Conservation (phyloP, 2,797 vertebrate genomes). For the Urocyon cinereoargenteus region DNA sequence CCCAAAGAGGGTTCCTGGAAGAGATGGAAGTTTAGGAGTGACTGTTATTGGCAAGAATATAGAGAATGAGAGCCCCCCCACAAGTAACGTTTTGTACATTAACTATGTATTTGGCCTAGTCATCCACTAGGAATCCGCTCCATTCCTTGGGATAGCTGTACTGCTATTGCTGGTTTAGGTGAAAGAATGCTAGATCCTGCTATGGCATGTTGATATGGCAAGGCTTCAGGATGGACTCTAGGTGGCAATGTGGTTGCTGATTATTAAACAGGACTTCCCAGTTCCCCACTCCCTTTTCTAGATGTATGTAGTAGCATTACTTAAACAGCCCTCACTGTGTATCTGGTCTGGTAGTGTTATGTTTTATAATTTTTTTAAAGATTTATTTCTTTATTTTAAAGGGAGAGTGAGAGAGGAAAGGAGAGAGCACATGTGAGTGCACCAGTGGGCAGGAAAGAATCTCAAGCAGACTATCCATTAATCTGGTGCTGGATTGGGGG, state of each 20-base stretch:
- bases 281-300: background rate
- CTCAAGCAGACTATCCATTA: background rate
- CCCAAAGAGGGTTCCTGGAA: background rate
- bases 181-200: background rate
- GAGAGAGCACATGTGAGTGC: background rate
- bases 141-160: background rate
- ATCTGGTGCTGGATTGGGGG: background rate
- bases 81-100: background rate
- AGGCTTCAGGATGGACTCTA: background rate
- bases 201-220: background rate
- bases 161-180: background rate
- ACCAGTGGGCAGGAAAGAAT: background rate
- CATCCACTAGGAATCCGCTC: background rate
- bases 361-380: background rate
- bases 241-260: background rate
- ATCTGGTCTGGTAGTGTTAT: background rate
- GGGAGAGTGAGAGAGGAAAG: background rate
- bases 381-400: background rate
- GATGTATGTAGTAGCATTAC: background rate
- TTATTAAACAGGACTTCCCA: background rate
- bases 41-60: background rate
- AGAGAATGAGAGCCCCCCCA: background rate
- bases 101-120: background rate
- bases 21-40: background rate
- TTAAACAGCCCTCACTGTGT: background rate